phyloP scores from a whole-genome alignment of 2,797 vertebrate genomes.

The Urocyon cinereoargenteus region DNA sequence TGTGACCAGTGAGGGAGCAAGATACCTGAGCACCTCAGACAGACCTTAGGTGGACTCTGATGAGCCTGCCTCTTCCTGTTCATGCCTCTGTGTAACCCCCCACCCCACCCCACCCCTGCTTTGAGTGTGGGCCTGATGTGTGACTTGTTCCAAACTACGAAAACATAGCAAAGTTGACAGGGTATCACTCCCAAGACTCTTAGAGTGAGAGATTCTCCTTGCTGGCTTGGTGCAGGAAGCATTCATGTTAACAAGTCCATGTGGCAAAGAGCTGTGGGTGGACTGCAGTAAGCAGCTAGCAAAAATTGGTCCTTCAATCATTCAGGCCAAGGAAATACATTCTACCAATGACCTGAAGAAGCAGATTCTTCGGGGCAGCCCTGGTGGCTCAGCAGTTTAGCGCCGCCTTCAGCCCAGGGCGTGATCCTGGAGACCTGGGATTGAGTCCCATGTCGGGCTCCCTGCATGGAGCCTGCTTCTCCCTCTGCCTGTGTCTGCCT shows the following conservation, averaged over 20 bases:
- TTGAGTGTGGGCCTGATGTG: not conserved
- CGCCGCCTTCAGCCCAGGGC: too few relatives aligned
- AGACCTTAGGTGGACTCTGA: not conserved
- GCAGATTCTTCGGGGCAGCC: not conserved
- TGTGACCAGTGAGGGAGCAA: not conserved
- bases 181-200: not conserved
- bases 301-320: not conserved
- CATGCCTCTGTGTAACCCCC: not conserved
- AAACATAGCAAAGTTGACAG: not conserved
- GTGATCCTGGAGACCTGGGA: too few relatives aligned
- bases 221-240: not conserved
- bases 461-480: too few relatives aligned
- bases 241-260: not conserved
- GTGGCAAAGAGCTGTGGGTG: not conserved
- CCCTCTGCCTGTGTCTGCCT: too few relatives aligned
- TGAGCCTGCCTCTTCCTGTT: accelerated
- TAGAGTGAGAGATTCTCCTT: not conserved
- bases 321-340: not conserved
- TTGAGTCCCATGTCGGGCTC: too few relatives aligned
- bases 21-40: not conserved
- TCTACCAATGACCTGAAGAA: not conserved
- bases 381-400: too few relatives aligned
- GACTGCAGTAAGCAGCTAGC: not conserved
- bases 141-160: not conserved
- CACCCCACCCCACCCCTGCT: not conserved